Percentiles rank a stretch among this genome's conserved stretches.
phyloP scores from a whole-genome alignment of 2,888 invertebrate species.

The Eustalomyia histrio region DNA sequence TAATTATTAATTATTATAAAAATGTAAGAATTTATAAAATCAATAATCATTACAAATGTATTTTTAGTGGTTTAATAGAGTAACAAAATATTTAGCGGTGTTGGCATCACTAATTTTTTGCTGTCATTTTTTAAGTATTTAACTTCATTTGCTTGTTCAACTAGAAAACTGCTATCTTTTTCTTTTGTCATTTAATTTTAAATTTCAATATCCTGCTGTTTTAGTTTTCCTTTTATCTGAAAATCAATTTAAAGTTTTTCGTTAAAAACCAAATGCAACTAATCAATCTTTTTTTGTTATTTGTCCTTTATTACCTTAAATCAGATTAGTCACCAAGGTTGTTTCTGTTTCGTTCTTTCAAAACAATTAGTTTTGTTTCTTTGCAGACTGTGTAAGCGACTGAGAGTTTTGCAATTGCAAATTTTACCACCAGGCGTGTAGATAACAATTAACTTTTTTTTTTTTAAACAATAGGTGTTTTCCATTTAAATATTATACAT shows the following conservation, averaged over 20 bases:
- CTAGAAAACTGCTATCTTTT: too few species aligned
- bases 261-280: background rate
- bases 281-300: constrained; percentile 24
- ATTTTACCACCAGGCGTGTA: constrained; percentile 49
- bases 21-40: background rate
- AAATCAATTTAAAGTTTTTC: constrained; percentile 27
- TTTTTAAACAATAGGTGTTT: constrained; percentile 50
- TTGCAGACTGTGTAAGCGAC: background rate
- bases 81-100: too few species aligned
- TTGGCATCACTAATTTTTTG: too few species aligned
- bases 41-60: background rate
- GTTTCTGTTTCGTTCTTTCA: constrained; percentile 25
- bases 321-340: constrained; percentile 60
- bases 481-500: constrained; percentile 51
- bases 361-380: constrained; percentile 32
- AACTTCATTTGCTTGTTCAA: too few species aligned
- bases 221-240: constrained; percentile 14
- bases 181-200: background rate
- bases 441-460: constrained; percentile 59
- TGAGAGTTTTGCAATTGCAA: background rate
- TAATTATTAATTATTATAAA: background rate
- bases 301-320: constrained; percentile 44
- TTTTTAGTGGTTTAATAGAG: too few species aligned
- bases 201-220: constrained; percentile 16
- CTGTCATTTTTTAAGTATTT: too few species aligned